These are phyloP conservation scores for Brachypterus glaber DNA, from an alignment of 2,888 invertebrate species.

Conservation along the genomic window DNA sequence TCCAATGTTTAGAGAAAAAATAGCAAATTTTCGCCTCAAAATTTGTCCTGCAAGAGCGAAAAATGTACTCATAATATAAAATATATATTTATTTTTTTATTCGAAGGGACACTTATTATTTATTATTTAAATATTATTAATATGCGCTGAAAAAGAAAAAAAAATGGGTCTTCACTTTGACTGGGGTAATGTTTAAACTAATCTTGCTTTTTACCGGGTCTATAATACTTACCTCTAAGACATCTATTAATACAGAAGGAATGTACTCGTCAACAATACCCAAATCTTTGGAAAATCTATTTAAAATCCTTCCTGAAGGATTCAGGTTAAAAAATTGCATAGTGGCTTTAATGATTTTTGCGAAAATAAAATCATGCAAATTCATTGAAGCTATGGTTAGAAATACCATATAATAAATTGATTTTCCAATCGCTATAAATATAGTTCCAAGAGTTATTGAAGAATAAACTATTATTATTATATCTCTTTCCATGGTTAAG, in stretches of 20 bases:
- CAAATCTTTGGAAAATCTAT: constrained; percentile 42
- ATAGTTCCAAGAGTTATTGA: constrained; percentile 41
- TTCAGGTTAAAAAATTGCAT: constrained; percentile 39
- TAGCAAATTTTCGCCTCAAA: too few species aligned
- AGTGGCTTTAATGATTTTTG: constrained; percentile 30
- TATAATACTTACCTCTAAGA: constrained; percentile 34
- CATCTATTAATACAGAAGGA: constrained; percentile 35
- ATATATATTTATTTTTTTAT: too few species aligned
- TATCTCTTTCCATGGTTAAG: constrained; percentile 23
- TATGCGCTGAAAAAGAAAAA: neutral
- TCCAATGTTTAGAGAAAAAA: too few species aligned
- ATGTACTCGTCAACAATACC: constrained; percentile 56
- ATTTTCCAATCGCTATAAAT: constrained; percentile 31
- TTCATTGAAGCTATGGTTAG: constrained; percentile 35
- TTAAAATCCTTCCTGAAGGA: constrained; percentile 37
- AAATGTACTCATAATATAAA: too few species aligned
- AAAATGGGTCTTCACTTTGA: too few species aligned
- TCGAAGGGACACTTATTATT: too few species aligned
- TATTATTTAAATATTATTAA: neutral
- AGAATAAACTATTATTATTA: constrained; percentile 42
- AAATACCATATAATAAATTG: constrained; percentile 34
- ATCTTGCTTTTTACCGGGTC: too few species aligned
- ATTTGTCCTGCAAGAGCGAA: too few species aligned
- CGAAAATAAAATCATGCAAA: constrained; percentile 34
- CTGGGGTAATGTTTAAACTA: too few species aligned